Conservation (phyloP, 2,797 vertebrate genomes). For the Astyanax mexicanus region DNA sequence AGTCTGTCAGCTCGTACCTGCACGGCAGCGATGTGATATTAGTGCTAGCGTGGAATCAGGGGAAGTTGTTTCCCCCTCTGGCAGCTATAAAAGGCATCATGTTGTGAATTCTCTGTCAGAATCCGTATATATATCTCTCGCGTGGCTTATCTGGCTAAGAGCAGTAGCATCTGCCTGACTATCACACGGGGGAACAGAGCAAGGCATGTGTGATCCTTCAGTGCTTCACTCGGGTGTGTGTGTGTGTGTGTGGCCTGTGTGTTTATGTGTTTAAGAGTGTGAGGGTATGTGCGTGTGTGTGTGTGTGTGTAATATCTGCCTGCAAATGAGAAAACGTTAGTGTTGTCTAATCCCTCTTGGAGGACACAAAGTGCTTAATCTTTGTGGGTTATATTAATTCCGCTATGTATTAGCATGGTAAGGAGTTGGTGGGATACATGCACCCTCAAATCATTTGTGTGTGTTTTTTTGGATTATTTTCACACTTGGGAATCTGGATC, state of each 20-base stretch:
- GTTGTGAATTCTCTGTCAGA: conserved; percentile 26
- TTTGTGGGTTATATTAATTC: conserved; percentile 50
- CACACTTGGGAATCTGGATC: too few species aligned
- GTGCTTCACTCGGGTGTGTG: conserved; percentile 10
- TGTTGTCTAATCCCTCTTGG: conserved; percentile 63
- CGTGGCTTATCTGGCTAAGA: conserved; percentile 30
- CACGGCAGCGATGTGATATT: conserved; percentile 4
- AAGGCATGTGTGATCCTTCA: conserved; percentile 5
- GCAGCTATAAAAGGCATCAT: conserved; percentile 26
- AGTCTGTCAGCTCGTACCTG: conserved; percentile 10
- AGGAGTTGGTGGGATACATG: neutral
- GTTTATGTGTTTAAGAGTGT: conserved; percentile 8
- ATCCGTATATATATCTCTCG: conserved; percentile 6
- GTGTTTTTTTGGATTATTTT: too few species aligned
- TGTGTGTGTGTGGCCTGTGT: conserved; percentile 13
- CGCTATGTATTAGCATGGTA: neutral
- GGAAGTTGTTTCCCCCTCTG: conserved; percentile 17
- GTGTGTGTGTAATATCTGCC: conserved; percentile 19
- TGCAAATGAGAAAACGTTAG: conserved; percentile 47
- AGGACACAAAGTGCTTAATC: conserved; percentile 49
- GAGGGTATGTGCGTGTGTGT: neutral
- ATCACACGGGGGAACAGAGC: conserved; percentile 16
- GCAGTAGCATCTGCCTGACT: conserved; percentile 14
- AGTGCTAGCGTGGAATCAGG: conserved; percentile 9
- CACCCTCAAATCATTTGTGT: neutral